Conservation (phyloP, 1,140 invertebrate genomes). For the Laodelphax striatellus region DNA sequence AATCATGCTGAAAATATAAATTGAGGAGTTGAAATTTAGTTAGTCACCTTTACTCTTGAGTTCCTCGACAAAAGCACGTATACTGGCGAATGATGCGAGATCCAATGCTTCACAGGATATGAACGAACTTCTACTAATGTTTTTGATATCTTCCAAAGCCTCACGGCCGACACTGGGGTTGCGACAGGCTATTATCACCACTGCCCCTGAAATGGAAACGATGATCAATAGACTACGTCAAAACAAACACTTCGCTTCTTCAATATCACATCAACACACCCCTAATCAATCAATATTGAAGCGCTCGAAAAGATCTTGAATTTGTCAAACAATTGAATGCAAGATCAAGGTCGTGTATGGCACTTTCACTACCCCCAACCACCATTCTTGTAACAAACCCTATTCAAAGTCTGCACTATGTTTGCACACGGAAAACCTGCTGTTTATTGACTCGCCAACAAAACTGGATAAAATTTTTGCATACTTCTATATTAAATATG, state of each 20-base stretch:
- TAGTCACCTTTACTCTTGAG: constrained; percentile 3
- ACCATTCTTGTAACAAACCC: too few species aligned
- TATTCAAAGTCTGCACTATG: too few species aligned
- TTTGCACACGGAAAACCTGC: too few species aligned
- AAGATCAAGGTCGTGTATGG: too few species aligned
- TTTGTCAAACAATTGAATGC: too few species aligned
- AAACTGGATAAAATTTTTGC: too few species aligned
- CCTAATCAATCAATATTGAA: too few species aligned
- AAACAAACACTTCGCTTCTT: background rate
- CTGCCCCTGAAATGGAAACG: constrained; percentile 4
- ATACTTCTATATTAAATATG: too few species aligned
- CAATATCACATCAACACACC: background rate
- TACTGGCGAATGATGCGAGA: constrained; percentile 5
- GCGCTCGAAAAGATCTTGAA: too few species aligned
- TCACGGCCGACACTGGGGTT: background rate
- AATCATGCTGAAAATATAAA: background rate
- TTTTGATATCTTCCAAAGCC: background rate
- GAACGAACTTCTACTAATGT: background rate
- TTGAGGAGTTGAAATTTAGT: background rate
- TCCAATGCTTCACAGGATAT: constrained; percentile 5
- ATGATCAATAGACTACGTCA: background rate
- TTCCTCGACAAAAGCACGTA: constrained; percentile 8
- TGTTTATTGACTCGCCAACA: too few species aligned
- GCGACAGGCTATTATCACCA: constrained; percentile 10
- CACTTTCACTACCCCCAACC: too few species aligned